Evolutionary conservation across 2,113 vertebrate species (phyloP), one percentile per base, ranked within the genome.

Genomic region (Chrysochloris asiatica): DNA sequence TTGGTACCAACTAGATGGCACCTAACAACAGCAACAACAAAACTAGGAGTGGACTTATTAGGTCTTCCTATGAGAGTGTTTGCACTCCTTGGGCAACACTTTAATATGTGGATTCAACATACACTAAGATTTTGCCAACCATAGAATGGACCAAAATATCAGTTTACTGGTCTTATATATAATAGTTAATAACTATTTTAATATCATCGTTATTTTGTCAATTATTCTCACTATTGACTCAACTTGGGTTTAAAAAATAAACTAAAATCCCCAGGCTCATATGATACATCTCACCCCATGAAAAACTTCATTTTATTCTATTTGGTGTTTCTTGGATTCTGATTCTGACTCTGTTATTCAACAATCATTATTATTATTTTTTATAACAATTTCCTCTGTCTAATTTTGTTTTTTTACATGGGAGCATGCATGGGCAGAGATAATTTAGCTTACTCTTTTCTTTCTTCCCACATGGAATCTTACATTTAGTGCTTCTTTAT

Each of bases 201-300:
- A 45, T 69, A 75, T 56, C n/a, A 59, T 56, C 61, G 12, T 19
- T 73, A 6, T 91, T 90, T 83, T 89, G 87, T 52, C 28, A 94
- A 38, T 54, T 36, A 45, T 28, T 72, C 21, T 45, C 16, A 75
- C n/a, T 38, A 38, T 56, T 91, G 61, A 77, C 17, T 94, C 28
- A 63, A 71, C 24, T 14, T 52, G 13, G 30, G 33, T 54, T 93
- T 63, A 13, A 73, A 45, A 80, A 85, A 45, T 67, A 33, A 89
- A 7, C 26, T 12, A 43, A 88, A 83, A 59, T n/a, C 14, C 9
- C 4, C 59, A 88, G 30, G 24, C 76, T 6, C 33, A 28, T 89
- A 69, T 86, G 45, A 30, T 33, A 33, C 1, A 67, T 33, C 36
- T 21, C 63, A 9, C 10, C 2, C 7, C 50, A 14, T 72, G 59